Conservation (phyloP, 2,888 invertebrate species). For the Cephus pygmeus region DNA sequence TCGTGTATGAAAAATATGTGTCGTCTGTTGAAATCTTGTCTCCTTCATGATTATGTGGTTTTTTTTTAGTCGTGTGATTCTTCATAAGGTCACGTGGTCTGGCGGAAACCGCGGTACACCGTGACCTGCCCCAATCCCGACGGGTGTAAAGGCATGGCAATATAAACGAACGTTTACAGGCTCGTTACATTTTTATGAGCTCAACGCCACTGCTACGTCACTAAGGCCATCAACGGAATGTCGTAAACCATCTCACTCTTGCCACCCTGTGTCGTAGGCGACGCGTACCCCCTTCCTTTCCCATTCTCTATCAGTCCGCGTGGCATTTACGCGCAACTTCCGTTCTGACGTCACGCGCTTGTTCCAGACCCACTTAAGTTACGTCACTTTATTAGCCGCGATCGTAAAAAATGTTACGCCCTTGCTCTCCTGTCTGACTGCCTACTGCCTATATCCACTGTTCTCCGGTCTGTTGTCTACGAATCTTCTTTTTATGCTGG, state of each 20-base stretch:
- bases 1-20: not conserved
- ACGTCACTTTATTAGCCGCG: slow-evolving; percentile 65
- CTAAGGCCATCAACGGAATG: slow-evolving; percentile 62
- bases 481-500: not conserved
- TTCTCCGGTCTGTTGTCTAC: not conserved
- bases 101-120: slow-evolving; percentile 33
- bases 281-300: not conserved
- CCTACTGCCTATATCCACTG: not conserved
- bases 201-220: slow-evolving; percentile 61
- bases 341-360: slow-evolving; percentile 55
- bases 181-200: slow-evolving; percentile 67
- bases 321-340: slow-evolving; percentile 57
- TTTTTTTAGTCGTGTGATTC: slow-evolving; percentile 27
- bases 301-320: slow-evolving; percentile 43
- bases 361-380: slow-evolving; percentile 55
- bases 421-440: slow-evolving; percentile 25
- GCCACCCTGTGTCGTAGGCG: not conserved
- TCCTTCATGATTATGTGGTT: not conserved
- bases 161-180: slow-evolving; percentile 67
- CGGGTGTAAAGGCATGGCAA: slow-evolving; percentile 62
- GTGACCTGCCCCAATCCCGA: slow-evolving; percentile 63
- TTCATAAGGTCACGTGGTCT: slow-evolving; percentile 49
- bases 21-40: not conserved
- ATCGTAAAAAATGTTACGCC: slow-evolving; percentile 65
- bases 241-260: slow-evolving; percentile 61